A percentile compares a stretch with the other conserved stretches of the same genome.
Evolutionary conservation across 2,797 vertebrate species (phyloP).

Genomic region (Ataeniobius toweri): DNA sequence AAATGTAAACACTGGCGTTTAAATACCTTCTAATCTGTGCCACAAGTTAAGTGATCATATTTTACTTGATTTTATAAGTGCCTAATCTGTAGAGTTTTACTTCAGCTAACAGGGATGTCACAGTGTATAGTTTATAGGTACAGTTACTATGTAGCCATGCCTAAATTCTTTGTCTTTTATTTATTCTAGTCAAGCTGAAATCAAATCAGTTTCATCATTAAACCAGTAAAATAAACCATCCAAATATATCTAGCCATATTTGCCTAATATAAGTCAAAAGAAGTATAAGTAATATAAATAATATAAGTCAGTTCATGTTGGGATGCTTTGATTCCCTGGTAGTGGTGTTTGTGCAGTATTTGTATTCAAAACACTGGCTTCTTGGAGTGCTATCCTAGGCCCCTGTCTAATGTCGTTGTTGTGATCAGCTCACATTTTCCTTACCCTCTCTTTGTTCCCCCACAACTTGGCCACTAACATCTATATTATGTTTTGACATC

Average conservation of each 20-base stretch:
- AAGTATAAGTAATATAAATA: too few species aligned
- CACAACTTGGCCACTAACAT: neutral
- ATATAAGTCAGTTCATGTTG: neutral
- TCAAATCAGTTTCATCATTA: too few species aligned
- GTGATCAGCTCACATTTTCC: neutral
- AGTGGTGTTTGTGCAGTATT: too few species aligned
- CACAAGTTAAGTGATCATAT: neutral
- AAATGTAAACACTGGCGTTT: neutral
- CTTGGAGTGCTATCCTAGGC: neutral
- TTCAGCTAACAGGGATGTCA: neutral
- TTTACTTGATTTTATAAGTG: neutral
- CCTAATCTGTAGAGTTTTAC: neutral
- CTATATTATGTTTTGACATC: neutral
- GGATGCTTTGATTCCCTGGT: too few species aligned
- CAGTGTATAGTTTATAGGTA: neutral
- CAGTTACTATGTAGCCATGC: neutral
- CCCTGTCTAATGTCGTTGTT: neutral
- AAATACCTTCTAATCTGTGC: neutral
- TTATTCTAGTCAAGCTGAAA: too few species aligned
- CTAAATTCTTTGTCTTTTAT: neutral
- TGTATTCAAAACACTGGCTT: neutral
- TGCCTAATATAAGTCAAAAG: too few species aligned
- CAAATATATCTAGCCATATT: too few species aligned
- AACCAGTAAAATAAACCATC: too few species aligned
- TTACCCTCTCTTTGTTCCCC: neutral